These are phyloP conservation scores for Pipra filicauda DNA, from an alignment of 2,113 vertebrate species.

Conservation along the genomic window DNA sequence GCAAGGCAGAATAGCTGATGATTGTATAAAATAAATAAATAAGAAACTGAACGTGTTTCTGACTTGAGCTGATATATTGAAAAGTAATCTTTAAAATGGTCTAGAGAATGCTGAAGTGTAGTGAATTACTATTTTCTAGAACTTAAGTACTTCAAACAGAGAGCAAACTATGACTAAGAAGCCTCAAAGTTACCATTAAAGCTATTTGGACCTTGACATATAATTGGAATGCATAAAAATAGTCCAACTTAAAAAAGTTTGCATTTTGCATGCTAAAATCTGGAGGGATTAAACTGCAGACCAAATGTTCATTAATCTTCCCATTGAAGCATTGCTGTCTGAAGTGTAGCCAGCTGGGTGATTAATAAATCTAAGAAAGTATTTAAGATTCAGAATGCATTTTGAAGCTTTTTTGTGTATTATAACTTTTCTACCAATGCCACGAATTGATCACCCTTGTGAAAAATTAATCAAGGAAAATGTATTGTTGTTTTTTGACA, in stretches of 20 bases:
- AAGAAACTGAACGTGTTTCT: background rate
- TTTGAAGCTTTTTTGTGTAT: constrained; percentile 33
- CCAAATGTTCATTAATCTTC: constrained; percentile 60
- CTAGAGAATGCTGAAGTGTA: background rate
- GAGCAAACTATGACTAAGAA: constrained; percentile 22
- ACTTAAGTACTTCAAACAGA: background rate
- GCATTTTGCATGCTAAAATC: constrained; percentile 45
- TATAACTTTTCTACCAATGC: constrained; percentile 1
- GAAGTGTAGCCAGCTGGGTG: constrained; percentile 44
- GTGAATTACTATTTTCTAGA: constrained; percentile 28
- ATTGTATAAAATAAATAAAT: background rate
- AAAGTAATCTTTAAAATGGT: background rate
- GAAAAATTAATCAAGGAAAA: constrained; percentile 43
- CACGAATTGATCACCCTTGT: constrained; percentile 18
- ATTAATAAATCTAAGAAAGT: constrained; percentile 55
- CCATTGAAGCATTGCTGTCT: constrained; percentile 36
- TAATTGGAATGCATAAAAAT: constrained; percentile 60
- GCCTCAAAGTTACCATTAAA: constrained; percentile 43
- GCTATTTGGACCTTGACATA: constrained; percentile 30
- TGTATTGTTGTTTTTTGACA: background rate
- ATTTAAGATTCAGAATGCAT: constrained; percentile 52
- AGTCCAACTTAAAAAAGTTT: constrained; percentile 47
- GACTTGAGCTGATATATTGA: background rate
- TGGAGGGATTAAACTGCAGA: constrained; percentile 49
- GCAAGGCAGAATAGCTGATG: background rate